phyloP scores from a whole-genome alignment of 2,797 vertebrate species.

The Sphaeramia orbicularis region DNA sequence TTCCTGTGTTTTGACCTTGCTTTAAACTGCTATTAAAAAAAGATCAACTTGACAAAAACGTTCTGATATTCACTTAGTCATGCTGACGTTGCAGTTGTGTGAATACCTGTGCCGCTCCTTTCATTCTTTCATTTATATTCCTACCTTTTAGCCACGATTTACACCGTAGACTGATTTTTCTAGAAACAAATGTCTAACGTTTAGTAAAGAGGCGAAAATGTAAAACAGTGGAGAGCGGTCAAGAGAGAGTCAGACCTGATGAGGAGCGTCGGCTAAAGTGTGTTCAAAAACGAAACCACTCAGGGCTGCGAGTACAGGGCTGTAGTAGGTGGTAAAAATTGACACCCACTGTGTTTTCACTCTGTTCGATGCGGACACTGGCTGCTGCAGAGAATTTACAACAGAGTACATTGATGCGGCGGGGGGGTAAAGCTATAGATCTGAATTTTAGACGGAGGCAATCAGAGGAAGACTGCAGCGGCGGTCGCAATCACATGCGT shows the following conservation, averaged over 20 bases:
- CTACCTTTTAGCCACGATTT: too few species aligned
- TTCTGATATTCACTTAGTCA: too few species aligned
- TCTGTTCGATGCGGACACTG: slow-evolving; percentile 28
- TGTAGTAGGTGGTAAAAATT: slow-evolving; percentile 54
- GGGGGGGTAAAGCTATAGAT: slow-evolving; percentile 24
- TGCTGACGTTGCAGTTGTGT: too few species aligned
- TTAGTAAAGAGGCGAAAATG: slow-evolving; percentile 35
- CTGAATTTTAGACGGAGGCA: slow-evolving; percentile 1
- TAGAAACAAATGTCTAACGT: slow-evolving; percentile 26
- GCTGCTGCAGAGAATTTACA: slow-evolving; percentile 36
- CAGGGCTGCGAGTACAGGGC: slow-evolving; percentile 36
- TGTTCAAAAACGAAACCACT: slow-evolving; percentile 57
- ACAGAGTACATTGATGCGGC: slow-evolving; percentile 15
- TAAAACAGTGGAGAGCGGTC: slow-evolving; percentile 43
- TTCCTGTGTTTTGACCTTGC: too few species aligned
- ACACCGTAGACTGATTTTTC: too few species aligned
- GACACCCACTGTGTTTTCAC: slow-evolving; percentile 48
- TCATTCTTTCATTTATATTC: too few species aligned
- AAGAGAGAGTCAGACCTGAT: slow-evolving; percentile 48
- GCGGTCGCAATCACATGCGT: slow-evolving; percentile 12
- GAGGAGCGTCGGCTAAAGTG: too few species aligned
- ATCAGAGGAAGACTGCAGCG: slow-evolving; percentile 6
- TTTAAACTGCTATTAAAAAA: too few species aligned
- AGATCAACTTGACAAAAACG: too few species aligned
- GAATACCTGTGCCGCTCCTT: too few species aligned